These are phyloP conservation scores for Heterotilapia buettikoferi DNA, from an alignment of 2,113 vertebrate species.

Conservation along the genomic window DNA sequence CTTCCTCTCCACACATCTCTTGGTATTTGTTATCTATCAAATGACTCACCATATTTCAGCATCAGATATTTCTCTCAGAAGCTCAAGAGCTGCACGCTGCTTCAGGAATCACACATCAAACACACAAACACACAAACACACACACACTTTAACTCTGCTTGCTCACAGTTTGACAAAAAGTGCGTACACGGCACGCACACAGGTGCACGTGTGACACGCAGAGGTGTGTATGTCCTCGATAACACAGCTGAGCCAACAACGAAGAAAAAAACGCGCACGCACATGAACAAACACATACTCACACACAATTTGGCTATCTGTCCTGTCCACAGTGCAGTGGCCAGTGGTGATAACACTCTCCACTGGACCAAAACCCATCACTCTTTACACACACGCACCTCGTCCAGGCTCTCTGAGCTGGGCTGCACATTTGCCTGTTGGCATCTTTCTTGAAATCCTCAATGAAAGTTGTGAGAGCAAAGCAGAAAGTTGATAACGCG, in stretches of 20 bases:
- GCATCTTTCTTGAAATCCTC: constrained; percentile 21
- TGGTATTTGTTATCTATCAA: constrained; percentile 40
- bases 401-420: neutral
- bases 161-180: neutral
- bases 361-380: constrained; percentile 45
- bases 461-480: constrained; percentile 1
- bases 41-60: constrained; percentile 57
- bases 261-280: neutral
- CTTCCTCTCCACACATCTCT: neutral
- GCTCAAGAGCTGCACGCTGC: constrained; percentile 21
- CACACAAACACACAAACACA: neutral
- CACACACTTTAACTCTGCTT: neutral
- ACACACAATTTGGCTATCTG: constrained; percentile 42
- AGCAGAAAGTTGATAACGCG: constrained; percentile 1
- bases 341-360: constrained; percentile 46
- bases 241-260: constrained; percentile 56
- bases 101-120: constrained; percentile 39
- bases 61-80: constrained; percentile 31
- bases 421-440: neutral
- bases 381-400: constrained; percentile 38
- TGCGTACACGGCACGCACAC: neutral
- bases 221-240: constrained; percentile 1
- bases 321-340: constrained; percentile 47
- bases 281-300: neutral
- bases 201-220: constrained; percentile 11